Evolutionary conservation across 2,797 vertebrate genomes (phyloP), one percentile per base, ranked within the genome.

Genomic region (Poeciliopsis gracilis): DNA sequence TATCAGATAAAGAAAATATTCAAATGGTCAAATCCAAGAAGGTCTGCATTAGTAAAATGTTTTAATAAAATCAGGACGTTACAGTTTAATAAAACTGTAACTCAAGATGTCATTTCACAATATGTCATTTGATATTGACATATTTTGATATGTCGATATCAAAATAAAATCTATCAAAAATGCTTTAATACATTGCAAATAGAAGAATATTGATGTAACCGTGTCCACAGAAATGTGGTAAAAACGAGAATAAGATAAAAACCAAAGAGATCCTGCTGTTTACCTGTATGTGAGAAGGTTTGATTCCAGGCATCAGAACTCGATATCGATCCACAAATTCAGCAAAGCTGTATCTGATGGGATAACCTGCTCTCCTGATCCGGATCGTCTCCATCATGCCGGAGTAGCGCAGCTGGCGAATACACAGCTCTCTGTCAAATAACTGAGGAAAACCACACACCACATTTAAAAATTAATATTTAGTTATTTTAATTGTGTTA

Each of bases 321-420:
- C 98, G 91, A 91, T 99, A 99, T 1, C 98, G 95, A 77, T 99
- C 98, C 86, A 99, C 98, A 0, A 99, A 99, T 93, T 99, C 97
- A 6, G 95, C 95, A 0, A 99, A 99, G 0, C 96, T 98, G 92
- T 99, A 98, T 76, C 98, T 96, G 91, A 99, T 99, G 55, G 98
- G 98, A 81, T 99, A 99, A 1, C 98, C 98, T 0, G 97, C 98
- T 0, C 97, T 93, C 18, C 98, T 95, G 87, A 99, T 99, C 76
- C 98, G 95, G 88, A 99, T 99, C 43, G 98, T 99, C 93, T 99
- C 98, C 98, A 99, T 99, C 98, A 99, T 99, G 69, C 98, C 98
- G 0, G 98, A 99, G 88, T 99, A 99, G 0, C 98, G 93, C 84
- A 99, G 96, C 95, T 99, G 98, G 49, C 98, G 97, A 72, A 99